Base-by-base conservation (phyloP, 2,797 vertebrate species). In the Falco columbarius region DNA sequence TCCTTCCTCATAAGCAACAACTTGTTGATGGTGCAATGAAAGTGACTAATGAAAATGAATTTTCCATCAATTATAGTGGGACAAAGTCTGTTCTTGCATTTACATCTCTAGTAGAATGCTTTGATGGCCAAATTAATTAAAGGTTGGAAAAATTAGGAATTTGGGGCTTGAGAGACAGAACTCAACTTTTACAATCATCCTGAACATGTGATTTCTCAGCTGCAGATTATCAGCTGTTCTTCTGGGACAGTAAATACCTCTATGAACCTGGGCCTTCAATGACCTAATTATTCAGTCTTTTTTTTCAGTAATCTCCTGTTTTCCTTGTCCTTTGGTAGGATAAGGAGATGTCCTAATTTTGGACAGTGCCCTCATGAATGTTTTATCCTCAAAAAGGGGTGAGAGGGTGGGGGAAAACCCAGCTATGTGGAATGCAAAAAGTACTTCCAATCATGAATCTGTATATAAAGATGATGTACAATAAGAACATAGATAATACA, bases 241-340 rank as follows among this genome's bases (percentile, higher is more conserved):
- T 91, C 79, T 67, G 67, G 73, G 79, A 91, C 47, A 73, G 59
- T 44, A 76, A 96, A 81, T 42, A 82, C 67, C 66, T 94, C 56
- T 32, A 40, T 32, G 61, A 88, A 61, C 66, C 72, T 89, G 52
- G 75, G 75, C 67, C 81, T 89, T 86, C 74, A 84, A 29, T 26
- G 73, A 97, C 93, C 85, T 89, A 96, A 95, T 95, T 95, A 93
- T 86, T 81, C 47, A 56, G 83, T 51, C 68, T 91, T 90, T 93
- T 94, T 96, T 96, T 95, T 73, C 94, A 81, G 74, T 79, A 94
- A 95, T 94, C 91, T 84, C 18, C 85, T 96, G 79, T 91, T 95
- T 97, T 79, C 58, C 81, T 86, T 83, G 91, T 90, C 81, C 81
- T 96, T 83, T 58, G 4, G 40, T 59, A 86, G 66, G 36, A 81